Evolutionary conservation across 1,140 invertebrate genomes (phyloP).

Genomic region (Lordiphosa collinella): DNA sequence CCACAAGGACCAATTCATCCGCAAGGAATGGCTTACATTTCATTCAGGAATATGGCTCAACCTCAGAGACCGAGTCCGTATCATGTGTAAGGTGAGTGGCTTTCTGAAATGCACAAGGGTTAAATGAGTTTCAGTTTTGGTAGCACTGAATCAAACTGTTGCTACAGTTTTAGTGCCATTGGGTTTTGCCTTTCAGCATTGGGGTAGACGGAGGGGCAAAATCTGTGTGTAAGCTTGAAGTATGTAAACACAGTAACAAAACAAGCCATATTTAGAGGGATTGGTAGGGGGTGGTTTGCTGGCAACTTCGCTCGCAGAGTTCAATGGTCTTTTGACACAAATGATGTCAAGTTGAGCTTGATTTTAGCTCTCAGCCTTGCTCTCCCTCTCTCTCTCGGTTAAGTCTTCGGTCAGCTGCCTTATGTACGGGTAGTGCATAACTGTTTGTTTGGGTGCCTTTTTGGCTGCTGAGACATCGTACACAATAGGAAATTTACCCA

Average conservation of each 20-base stretch:
- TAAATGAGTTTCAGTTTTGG: too few relatives aligned
- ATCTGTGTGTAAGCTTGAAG: slow-evolving; percentile 13
- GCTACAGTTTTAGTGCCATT: not conserved
- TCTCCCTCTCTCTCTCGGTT: slow-evolving; percentile 2
- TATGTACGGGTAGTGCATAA: slow-evolving; percentile 35
- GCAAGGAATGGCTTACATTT: too few relatives aligned
- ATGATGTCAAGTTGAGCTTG: slow-evolving; percentile 79
- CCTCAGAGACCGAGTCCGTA: not conserved
- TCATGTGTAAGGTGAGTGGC: too few relatives aligned
- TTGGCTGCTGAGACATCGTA: slow-evolving; percentile 34
- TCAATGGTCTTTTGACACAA: slow-evolving; percentile 79
- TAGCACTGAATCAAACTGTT: too few relatives aligned
- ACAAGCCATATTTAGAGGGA: slow-evolving; percentile 28
- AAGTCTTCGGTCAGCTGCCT: slow-evolving; percentile 29
- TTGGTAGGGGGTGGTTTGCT: not conserved
- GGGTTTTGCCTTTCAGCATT: not conserved
- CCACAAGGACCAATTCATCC: too few relatives aligned
- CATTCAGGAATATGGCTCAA: not conserved
- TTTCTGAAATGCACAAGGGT: too few relatives aligned
- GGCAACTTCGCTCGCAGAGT: slow-evolving; percentile 56
- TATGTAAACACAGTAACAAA: slow-evolving; percentile 30
- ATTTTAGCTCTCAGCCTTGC: slow-evolving; percentile 13
- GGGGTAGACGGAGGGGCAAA: not conserved
- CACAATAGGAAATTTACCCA: too few relatives aligned
- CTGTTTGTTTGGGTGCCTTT: slow-evolving; percentile 72